Evolutionary conservation across 2,888 invertebrate species (phyloP).

Genomic region (Aethes cnicana): DNA sequence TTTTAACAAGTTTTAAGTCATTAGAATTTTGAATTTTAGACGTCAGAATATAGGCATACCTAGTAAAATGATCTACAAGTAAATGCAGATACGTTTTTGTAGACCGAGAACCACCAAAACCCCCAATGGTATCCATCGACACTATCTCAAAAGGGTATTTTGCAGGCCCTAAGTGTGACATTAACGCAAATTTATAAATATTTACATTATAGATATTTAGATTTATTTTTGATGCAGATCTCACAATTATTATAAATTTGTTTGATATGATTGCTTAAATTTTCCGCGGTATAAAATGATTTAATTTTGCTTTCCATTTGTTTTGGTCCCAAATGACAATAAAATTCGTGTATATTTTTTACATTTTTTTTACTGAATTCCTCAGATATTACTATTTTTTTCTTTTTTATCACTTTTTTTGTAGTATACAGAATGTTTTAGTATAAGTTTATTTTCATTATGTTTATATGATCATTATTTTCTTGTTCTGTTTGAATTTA

Average conservation of each 20-base stretch:
- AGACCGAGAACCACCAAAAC: conserved; percentile 38
- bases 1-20: conserved; percentile 35
- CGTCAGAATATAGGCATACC: conserved; percentile 34
- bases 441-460: neutral
- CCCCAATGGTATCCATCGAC: conserved; percentile 38
- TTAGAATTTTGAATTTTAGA: conserved; percentile 37
- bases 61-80: conserved; percentile 34
- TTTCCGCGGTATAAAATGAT: conserved; percentile 34
- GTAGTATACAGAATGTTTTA: neutral
- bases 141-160: conserved; percentile 36
- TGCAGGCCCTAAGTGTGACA: conserved; percentile 39
- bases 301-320: conserved; percentile 35
- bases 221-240: conserved; percentile 32
- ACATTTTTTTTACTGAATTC: conserved; percentile 36
- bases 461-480: neutral
- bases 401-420: conserved; percentile 24
- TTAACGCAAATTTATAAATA: conserved; percentile 36
- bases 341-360: conserved; percentile 33
- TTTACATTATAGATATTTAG: conserved; percentile 34
- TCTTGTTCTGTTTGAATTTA: neutral
- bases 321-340: conserved; percentile 36
- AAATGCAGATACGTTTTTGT: conserved; percentile 41
- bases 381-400: conserved; percentile 38
- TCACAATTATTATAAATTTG: conserved; percentile 23
- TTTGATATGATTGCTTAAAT: conserved; percentile 33